phyloP scores from a whole-genome alignment of 2,113 vertebrate genomes.

The Oncorhynchus gorbuscha region DNA sequence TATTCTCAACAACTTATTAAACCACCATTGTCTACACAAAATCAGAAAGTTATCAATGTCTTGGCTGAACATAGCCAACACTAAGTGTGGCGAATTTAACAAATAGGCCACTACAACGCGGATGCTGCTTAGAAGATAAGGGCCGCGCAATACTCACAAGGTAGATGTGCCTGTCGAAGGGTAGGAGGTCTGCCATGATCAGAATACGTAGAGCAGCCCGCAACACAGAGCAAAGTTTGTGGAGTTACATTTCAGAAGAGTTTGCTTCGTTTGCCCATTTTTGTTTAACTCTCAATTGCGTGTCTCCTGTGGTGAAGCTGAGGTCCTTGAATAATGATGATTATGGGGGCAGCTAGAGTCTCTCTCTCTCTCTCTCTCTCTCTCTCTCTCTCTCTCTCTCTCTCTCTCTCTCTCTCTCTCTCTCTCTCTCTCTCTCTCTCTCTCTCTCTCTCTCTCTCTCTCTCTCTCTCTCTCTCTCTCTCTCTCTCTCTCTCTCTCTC shows the following conservation, averaged over 20 bases:
- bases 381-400: background rate
- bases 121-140: no score
- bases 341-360: background rate
- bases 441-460: background rate
- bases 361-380: background rate
- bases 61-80: background rate
- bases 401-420: background rate
- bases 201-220: background rate
- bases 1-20: no score
- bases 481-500: background rate
- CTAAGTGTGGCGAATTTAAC: background rate
- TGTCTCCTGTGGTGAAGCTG: no score
- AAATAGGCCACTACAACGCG: no score
- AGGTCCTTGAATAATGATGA: background rate
- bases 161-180: conserved; percentile 65
- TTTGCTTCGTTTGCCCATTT: background rate
- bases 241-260: background rate
- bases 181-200: conserved; percentile 73
- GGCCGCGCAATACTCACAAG: conserved; percentile 73
- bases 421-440: rapidly evolving
- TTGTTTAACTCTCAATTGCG: background rate
- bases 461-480: background rate
- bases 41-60: no score
- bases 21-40: no score
- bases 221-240: background rate